Percentiles rank a stretch among this genome's conserved stretches.
Conservation (phyloP, 2,888 invertebrate genomes). For the Ormyrus thymus region DNA sequence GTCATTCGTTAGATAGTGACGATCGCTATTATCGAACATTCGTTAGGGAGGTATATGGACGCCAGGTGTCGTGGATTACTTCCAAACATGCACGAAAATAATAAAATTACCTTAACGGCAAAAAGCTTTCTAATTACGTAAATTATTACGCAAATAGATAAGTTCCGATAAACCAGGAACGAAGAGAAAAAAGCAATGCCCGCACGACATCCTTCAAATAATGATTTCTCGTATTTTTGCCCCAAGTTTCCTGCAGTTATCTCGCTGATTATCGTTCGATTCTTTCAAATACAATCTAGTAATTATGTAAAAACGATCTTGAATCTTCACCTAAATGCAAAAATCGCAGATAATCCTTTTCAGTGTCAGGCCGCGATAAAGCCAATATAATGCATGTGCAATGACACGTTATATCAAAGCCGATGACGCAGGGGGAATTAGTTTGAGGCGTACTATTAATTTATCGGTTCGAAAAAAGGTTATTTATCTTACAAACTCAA, state of each 20-base stretch:
- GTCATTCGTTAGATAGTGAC: conserved; percentile 50
- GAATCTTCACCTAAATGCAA: conserved; percentile 28
- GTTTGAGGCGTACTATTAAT: conserved; percentile 28
- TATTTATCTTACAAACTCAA: neutral
- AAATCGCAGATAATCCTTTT: conserved; percentile 45
- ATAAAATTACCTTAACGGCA: conserved; percentile 39
- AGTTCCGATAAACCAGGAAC: neutral
- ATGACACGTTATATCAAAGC: conserved; percentile 20
- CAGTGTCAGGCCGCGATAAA: conserved; percentile 44
- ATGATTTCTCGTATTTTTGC: conserved; percentile 22
- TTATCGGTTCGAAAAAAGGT: neutral
- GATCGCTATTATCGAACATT: conserved; percentile 39
- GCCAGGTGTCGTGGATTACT: conserved; percentile 45
- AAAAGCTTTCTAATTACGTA: conserved; percentile 47
- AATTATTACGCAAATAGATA: conserved; percentile 37
- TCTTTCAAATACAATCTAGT: conserved; percentile 13
- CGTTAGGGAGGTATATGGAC: conserved; percentile 7
- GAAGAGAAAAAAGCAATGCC: conserved; percentile 19
- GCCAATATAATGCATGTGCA: conserved; percentile 42
- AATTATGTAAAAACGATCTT: conserved; percentile 53
- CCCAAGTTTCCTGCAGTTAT: conserved; percentile 28
- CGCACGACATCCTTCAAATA: conserved; percentile 23
- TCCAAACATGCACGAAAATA: conserved; percentile 39
- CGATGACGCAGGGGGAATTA: conserved; percentile 25
- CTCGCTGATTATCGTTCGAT: conserved; percentile 26